A percentile compares a stretch with the other conserved stretches of the same genome.
Evolutionary conservation across 2,113 vertebrate genomes (phyloP).

Genomic region (Neofelis nebulosa): DNA sequence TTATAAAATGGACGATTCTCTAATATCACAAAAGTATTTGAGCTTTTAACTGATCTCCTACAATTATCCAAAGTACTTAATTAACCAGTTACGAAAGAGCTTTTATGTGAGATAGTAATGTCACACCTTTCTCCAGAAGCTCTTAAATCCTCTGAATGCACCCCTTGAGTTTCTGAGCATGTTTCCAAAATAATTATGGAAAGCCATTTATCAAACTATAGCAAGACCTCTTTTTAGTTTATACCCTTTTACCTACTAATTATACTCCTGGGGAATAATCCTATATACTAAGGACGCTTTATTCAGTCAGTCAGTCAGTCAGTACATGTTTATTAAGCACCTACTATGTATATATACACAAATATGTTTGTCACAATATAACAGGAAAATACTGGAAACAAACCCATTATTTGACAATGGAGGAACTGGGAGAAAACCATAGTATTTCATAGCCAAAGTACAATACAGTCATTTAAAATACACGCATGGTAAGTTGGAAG

Average conservation of each 20-base stretch:
- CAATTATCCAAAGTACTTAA: not conserved
- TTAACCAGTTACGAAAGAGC: constrained; percentile 7
- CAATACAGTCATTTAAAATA: not conserved
- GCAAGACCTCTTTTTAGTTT: not conserved
- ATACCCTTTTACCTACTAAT: not conserved
- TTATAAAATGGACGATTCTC: not conserved
- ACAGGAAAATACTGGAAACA: not conserved
- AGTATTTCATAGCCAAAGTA: not conserved
- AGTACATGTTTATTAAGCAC: not conserved
- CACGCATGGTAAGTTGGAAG: not conserved
- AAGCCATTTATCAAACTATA: not conserved
- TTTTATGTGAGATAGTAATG: not conserved
- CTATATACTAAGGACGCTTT: not conserved
- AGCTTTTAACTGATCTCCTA: not conserved
- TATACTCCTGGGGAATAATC: not conserved
- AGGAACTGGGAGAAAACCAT: not conserved
- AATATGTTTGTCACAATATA: not conserved
- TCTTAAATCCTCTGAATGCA: not conserved
- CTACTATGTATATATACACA: not conserved
- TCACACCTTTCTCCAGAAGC: not conserved
- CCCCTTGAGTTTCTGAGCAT: not conserved
- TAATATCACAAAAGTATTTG: not conserved
- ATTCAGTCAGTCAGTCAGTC: not conserved
- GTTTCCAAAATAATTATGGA: not conserved
- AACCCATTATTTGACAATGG: not conserved